phyloP scores from a whole-genome alignment of 1,140 invertebrate genomes.

The Spodoptera litura region DNA sequence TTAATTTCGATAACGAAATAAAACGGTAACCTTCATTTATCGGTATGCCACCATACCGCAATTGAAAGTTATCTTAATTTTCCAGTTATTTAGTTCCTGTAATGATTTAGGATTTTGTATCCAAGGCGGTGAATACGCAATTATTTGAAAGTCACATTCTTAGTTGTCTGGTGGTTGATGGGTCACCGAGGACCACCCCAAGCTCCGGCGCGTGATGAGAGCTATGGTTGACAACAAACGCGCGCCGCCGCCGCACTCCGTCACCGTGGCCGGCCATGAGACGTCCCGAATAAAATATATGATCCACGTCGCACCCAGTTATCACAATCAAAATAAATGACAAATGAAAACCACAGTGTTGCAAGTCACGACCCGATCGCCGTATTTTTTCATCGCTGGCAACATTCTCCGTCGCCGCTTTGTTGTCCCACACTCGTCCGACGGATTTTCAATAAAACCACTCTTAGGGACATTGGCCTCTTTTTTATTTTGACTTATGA shows the following conservation, averaged over 20 bases:
- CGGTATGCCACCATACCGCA: too few relatives aligned
- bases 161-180: not conserved
- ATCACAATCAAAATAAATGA: slow-evolving; percentile 86
- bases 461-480: slow-evolving; percentile 70
- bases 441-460: slow-evolving; percentile 79
- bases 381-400: slow-evolving; percentile 72
- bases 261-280: slow-evolving; percentile 1
- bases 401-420: slow-evolving; percentile 74
- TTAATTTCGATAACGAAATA: too few relatives aligned
- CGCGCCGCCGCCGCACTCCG: slow-evolving; percentile 12
- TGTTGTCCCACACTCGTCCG: slow-evolving; percentile 73
- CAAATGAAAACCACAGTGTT: slow-evolving; percentile 83
- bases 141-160: not conserved
- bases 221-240: slow-evolving; percentile 22
- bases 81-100: too few relatives aligned
- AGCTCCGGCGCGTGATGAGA: slow-evolving; percentile 5
- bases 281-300: slow-evolving; percentile 85
- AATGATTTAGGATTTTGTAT: too few relatives aligned
- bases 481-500: slow-evolving; percentile 63
- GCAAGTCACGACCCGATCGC: slow-evolving; percentile 72
- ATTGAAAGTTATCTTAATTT: too few relatives aligned
- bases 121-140: too few relatives aligned
- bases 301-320: slow-evolving; percentile 81
- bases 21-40: too few relatives aligned
- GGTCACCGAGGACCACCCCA: slow-evolving; percentile 25